phyloP scores from a whole-genome alignment of 2,113 vertebrate species.

The Tetrao urogallus region DNA sequence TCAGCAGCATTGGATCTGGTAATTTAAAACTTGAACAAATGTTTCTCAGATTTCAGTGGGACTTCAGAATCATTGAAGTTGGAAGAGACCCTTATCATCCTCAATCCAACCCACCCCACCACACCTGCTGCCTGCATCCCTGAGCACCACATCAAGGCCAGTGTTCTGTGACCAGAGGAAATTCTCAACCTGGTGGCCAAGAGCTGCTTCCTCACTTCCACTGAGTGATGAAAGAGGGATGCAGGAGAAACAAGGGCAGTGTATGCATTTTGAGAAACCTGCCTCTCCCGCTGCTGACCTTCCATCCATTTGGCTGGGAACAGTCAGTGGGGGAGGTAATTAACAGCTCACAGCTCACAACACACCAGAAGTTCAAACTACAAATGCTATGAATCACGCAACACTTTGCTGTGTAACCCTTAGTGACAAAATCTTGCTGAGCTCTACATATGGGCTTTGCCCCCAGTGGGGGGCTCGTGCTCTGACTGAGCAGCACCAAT shows the following conservation, averaged over 20 bases:
- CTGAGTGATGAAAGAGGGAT: fast-evolving
- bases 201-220: background rate
- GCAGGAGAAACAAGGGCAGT: background rate
- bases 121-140: too few species aligned
- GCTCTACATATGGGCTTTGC: too few species aligned
- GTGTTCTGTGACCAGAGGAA: background rate
- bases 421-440: too few species aligned
- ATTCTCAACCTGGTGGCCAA: background rate
- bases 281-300: background rate
- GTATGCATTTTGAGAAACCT: background rate
- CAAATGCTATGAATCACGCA: background rate
- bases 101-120: too few species aligned
- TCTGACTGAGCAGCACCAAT: too few species aligned
- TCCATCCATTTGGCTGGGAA: background rate
- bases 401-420: background rate
- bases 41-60: background rate
- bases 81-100: too few species aligned
- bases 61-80: background rate
- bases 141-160: too few species aligned
- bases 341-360: background rate
- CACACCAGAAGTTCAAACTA: background rate
- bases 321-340: background rate
- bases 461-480: too few species aligned
- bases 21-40: background rate
- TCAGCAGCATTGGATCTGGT: background rate